These are phyloP conservation scores for Platichthys flesus DNA, from an alignment of 2,113 vertebrate species.

Conservation along the genomic window DNA sequence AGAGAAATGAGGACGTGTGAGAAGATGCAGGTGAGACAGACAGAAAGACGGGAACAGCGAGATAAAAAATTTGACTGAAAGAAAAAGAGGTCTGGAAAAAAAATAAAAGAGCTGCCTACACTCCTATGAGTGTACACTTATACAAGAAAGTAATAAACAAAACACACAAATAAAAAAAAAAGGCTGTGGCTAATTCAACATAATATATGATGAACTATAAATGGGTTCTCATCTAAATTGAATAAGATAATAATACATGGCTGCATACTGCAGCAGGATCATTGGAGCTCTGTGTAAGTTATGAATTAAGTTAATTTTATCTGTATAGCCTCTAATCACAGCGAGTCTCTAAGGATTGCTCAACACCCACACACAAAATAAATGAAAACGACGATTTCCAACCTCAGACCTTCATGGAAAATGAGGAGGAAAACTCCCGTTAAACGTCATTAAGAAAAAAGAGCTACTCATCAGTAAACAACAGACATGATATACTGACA, in stretches of 20 bases:
- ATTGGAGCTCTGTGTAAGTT: conserved; percentile 9
- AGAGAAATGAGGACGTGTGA: conserved; percentile 50
- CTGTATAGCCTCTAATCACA: conserved; percentile 37
- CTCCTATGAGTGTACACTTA: neutral
- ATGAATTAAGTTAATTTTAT: conserved; percentile 48
- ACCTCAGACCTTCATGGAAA: conserved; percentile 1
- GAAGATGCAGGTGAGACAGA: conserved; percentile 51
- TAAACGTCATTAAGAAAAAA: conserved; percentile 17
- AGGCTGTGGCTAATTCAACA: neutral
- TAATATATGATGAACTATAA: neutral
- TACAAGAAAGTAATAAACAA: conserved; percentile 16
- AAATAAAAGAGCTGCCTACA: neutral
- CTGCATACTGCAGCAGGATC: neutral
- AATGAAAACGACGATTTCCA: conserved; percentile 2
- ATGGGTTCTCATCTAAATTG: neutral
- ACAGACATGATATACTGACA: conserved; percentile 2
- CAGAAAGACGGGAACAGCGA: neutral
- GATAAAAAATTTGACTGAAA: neutral
- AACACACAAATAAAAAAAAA: neutral
- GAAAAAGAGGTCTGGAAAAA: neutral
- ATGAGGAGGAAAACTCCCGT: neutral
- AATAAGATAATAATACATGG: neutral
- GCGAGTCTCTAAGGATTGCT: conserved; percentile 12
- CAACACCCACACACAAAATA: conserved; percentile 17
- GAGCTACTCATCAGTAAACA: conserved; percentile 28